A percentile compares a stretch with the other conserved stretches of the same genome.
These are phyloP conservation scores for Halyomorpha halys DNA, from an alignment of 1,140 invertebrate genomes.

Conservation along the genomic window DNA sequence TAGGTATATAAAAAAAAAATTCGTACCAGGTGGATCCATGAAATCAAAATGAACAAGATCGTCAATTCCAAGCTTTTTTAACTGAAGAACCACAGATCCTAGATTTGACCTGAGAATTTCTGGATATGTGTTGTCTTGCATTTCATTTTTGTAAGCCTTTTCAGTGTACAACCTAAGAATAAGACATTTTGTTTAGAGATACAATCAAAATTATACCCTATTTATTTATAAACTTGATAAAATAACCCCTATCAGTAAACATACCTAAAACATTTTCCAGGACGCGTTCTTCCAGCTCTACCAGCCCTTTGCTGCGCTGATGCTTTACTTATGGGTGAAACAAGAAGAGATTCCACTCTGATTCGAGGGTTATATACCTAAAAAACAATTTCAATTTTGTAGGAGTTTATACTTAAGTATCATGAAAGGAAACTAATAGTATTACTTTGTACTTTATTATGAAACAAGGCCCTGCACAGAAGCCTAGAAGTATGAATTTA, in stretches of 20 bases:
- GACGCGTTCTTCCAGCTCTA: constrained; percentile 88
- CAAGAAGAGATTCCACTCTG: constrained; percentile 91
- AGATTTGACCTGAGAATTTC: constrained; percentile 96
- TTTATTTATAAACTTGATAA: neutral
- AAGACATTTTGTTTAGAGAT: no score
- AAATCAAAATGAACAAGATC: constrained; percentile 99
- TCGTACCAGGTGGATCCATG: constrained; percentile 87
- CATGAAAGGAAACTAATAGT: no score
- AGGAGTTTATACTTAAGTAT: no score
- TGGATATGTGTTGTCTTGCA: constrained; percentile 99
- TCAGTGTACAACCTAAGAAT: constrained; percentile 92
- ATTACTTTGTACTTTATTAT: no score
- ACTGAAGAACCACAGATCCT: constrained; percentile 91
- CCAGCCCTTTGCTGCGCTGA: constrained; percentile 98
- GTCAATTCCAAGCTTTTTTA: constrained; percentile 98
- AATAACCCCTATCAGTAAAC: neutral
- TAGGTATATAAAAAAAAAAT: no score
- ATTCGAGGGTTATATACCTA: constrained; percentile 93
- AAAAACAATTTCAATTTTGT: neutral
- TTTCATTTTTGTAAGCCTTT: constrained; percentile 96
- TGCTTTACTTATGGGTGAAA: constrained; percentile 98
- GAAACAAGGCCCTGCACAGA: no score
- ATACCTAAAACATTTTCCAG: constrained; percentile 87
- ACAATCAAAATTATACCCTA: constrained; percentile 13
- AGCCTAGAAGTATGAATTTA: no score